phyloP scores from a whole-genome alignment of 92 coral and sea anemone genomes.

The Virgularia gustaviana region DNA sequence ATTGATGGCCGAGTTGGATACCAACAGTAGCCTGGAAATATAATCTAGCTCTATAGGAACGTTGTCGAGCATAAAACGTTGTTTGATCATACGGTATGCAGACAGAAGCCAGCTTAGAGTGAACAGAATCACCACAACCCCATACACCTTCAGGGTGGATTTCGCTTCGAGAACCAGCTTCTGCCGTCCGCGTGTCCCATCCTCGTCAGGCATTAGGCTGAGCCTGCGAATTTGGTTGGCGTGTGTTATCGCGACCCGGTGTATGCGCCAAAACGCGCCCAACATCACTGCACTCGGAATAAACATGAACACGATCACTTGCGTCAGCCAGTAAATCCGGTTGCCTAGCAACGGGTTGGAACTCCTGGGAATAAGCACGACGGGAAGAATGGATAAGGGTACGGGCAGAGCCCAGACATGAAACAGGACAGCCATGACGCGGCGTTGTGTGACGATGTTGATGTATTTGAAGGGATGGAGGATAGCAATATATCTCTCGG shows the following conservation, averaged over 20 bases:
- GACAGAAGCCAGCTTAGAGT: constrained; percentile 71
- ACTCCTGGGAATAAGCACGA: constrained; percentile 23
- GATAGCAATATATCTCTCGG: constrained; percentile 65
- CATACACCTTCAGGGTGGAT: constrained; percentile 73
- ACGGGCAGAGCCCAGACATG: constrained; percentile 57
- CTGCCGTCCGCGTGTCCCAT: constrained; percentile 19
- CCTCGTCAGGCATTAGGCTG: constrained; percentile 26
- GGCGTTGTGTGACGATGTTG: constrained; percentile 44
- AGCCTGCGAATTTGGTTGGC: constrained; percentile 62
- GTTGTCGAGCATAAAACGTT: constrained; percentile 50
- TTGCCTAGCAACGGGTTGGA: constrained; percentile 41
- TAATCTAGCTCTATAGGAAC: constrained; percentile 56
- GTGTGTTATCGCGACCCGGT: constrained; percentile 61
- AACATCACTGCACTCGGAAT: constrained; percentile 71
- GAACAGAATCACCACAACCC: constrained; percentile 65
- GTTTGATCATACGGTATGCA: constrained; percentile 62
- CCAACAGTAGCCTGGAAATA: constrained; percentile 61
- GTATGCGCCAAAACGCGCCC: constrained; percentile 62
- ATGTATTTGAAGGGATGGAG: constrained; percentile 61
- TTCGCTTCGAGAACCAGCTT: constrained; percentile 59
- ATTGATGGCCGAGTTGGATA: constrained; percentile 67
- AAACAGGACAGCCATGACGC: constrained; percentile 35
- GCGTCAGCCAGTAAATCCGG: constrained; percentile 70
- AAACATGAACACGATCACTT: constrained; percentile 66
- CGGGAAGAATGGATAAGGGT: constrained; percentile 52